phyloP scores from a whole-genome alignment of 2,113 vertebrate genomes.

The Pseudonaja textilis region DNA sequence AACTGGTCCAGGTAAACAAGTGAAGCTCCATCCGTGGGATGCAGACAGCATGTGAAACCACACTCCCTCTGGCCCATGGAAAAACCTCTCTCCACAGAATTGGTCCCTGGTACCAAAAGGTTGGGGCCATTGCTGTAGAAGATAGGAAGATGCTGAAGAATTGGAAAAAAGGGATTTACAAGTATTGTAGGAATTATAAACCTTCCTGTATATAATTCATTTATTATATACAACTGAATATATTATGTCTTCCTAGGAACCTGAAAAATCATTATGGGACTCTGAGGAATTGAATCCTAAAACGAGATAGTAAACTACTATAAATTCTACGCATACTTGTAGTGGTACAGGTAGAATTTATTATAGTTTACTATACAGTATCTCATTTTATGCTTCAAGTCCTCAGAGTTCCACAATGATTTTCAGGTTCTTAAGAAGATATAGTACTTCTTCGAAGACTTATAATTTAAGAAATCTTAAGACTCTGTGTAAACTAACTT shows the following conservation, averaged over 20 bases:
- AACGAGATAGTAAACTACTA: neutral
- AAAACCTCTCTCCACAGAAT: neutral
- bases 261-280: neutral
- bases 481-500: neutral
- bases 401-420: neutral
- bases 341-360: neutral
- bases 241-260: neutral
- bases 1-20: too few relatives aligned
- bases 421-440: neutral
- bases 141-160: neutral
- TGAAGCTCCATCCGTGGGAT: neutral
- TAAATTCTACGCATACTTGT: neutral
- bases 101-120: neutral
- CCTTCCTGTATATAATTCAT: neutral
- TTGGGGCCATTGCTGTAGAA: neutral
- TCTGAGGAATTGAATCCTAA: neutral
- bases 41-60: neutral
- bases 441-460: neutral
- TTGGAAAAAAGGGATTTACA: neutral
- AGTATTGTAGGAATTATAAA: neutral
- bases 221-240: neutral
- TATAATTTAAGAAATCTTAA: neutral
- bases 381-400: neutral
- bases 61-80: neutral
- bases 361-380: neutral